These are phyloP conservation scores for Corythoichthys intestinalis DNA, from an alignment of 2,113 vertebrate genomes.

Conservation along the genomic window DNA sequence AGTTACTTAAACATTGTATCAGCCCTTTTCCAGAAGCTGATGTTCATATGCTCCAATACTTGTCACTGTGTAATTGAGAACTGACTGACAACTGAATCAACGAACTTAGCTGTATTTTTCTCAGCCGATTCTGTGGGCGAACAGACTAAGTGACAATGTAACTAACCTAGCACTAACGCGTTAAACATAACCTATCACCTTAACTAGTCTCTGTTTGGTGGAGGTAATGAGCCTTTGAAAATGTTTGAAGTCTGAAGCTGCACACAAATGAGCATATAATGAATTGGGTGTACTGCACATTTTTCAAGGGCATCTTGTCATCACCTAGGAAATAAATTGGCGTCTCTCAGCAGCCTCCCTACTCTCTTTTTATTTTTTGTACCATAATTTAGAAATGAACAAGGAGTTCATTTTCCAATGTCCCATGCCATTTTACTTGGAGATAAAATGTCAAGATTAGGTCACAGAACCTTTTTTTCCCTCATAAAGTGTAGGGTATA, in stretches of 20 bases:
- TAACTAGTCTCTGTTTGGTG: not conserved
- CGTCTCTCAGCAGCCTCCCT: not conserved
- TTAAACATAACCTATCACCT: not conserved
- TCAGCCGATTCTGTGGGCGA: not conserved
- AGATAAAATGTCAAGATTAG: slow-evolving; percentile 17
- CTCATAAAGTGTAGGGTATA: not conserved
- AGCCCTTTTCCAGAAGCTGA: no score
- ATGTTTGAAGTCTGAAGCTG: not conserved
- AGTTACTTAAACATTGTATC: no score
- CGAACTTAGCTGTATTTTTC: not conserved
- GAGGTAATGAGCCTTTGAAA: not conserved
- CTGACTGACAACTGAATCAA: not conserved
- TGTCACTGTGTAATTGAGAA: not conserved
- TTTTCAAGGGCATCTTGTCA: not conserved
- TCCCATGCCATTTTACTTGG: slow-evolving; percentile 3
- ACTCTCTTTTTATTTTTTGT: slow-evolving; percentile 10
- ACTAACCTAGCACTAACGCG: not conserved
- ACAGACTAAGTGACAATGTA: not conserved
- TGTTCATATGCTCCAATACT: not conserved
- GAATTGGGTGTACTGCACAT: not conserved
- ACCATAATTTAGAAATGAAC: slow-evolving; percentile 9
- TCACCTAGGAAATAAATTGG: not conserved
- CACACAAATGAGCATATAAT: not conserved
- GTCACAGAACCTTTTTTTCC: slow-evolving; percentile 22
- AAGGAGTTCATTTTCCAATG: slow-evolving; percentile 12